These are phyloP conservation scores for Motacilla alba DNA, from an alignment of 2,113 vertebrate species.

Conservation along the genomic window DNA sequence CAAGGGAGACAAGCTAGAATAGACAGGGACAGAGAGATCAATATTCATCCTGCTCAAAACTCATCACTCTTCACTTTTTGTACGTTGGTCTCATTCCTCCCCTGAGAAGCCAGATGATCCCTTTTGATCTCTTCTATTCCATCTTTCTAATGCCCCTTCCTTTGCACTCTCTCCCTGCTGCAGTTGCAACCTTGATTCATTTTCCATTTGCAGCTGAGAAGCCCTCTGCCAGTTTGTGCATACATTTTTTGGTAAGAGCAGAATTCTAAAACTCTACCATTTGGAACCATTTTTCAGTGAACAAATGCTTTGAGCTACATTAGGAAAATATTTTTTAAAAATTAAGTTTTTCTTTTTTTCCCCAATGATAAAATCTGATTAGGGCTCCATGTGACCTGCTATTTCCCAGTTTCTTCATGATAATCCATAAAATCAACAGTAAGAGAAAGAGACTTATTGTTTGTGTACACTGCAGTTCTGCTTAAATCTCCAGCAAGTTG, in stretches of 20 bases:
- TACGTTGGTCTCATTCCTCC: neutral
- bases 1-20: neutral
- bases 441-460: neutral
- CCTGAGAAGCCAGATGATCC: neutral
- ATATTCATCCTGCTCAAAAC: neutral
- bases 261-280: neutral
- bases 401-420: neutral
- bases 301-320: neutral
- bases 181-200: neutral
- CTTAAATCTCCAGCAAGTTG: neutral
- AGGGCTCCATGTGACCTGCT: neutral
- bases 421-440: neutral
- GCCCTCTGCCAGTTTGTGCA: neutral
- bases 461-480: neutral
- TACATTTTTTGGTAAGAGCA: neutral
- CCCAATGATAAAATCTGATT: neutral
- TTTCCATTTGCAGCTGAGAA: neutral
- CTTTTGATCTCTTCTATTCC: neutral
- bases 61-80: neutral
- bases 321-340: neutral
- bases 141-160: neutral
- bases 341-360: rapidly evolving
- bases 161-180: neutral
- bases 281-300: neutral
- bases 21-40: neutral